Evolutionary conservation across 2,888 invertebrate species (phyloP).

Genomic region (Chaetoderma sp.): DNA sequence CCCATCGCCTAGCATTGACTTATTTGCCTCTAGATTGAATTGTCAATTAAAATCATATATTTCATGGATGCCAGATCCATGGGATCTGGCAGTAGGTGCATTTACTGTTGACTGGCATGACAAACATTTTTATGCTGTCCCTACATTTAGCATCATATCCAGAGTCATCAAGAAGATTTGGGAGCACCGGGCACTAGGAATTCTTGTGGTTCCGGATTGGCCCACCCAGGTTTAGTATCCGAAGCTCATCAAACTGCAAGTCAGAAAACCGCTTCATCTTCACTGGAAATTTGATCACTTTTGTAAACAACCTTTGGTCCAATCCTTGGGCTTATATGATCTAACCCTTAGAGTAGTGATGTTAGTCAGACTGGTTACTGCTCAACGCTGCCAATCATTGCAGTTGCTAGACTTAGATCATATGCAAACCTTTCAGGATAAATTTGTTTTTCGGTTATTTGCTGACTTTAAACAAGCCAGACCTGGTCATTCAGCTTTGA

Average conservation of each 20-base stretch:
- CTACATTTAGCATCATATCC: constrained; percentile 20
- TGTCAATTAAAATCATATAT: constrained; percentile 8
- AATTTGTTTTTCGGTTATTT: background rate
- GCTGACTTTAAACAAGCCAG: constrained; percentile 3
- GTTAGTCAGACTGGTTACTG: constrained; percentile 7
- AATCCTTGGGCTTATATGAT: background rate
- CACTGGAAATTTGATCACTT: background rate
- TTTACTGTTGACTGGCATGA: constrained; percentile 10
- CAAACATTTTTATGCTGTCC: constrained; percentile 1
- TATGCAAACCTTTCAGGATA: background rate
- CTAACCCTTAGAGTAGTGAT: constrained; percentile 9
- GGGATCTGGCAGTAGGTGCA: constrained; percentile 10
- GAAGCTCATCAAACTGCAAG: background rate
- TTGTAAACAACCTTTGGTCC: too few relatives aligned
- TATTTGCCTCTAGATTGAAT: constrained; percentile 23
- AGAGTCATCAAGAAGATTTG: constrained; percentile 6
- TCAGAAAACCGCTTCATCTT: too few relatives aligned
- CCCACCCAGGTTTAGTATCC: constrained; percentile 18
- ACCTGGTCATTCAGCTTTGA: background rate
- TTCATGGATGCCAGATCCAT: constrained; percentile 18
- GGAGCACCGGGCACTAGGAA: background rate
- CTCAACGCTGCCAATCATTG: constrained; percentile 10
- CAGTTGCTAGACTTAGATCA: background rate
- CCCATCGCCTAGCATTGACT: constrained; percentile 11
- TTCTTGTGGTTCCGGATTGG: constrained; percentile 19